Evolutionary conservation across 1,140 invertebrate species (phyloP).

Genomic region (Ips typographus): DNA sequence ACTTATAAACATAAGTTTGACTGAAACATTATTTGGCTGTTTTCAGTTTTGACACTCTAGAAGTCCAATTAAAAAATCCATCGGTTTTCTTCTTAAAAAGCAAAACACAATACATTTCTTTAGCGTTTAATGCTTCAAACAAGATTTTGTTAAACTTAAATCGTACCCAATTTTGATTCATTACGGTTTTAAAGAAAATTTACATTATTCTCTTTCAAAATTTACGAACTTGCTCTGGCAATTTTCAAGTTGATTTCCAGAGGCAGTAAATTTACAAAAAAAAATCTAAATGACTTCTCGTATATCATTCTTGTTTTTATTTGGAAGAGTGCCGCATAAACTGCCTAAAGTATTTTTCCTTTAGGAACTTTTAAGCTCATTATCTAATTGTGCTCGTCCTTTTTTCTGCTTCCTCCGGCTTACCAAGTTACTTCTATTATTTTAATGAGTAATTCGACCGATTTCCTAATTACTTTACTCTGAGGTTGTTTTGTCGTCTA

Average conservation of each 20-base stretch:
- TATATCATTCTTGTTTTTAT: slow-evolving; percentile 23
- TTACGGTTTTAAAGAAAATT: too few species aligned
- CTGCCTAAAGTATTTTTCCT: slow-evolving; percentile 21
- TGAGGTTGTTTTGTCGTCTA: slow-evolving; percentile 19
- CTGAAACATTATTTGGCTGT: too few species aligned
- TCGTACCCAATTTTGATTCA: too few species aligned
- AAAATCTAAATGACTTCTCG: slow-evolving; percentile 9
- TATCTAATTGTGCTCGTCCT: slow-evolving; percentile 25
- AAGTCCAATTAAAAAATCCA: too few species aligned
- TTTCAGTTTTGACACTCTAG: too few species aligned
- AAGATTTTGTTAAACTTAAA: too few species aligned
- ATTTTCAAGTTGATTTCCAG: not conserved
- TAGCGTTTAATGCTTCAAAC: too few species aligned
- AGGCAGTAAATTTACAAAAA: not conserved
- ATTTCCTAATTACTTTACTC: slow-evolving; percentile 28
- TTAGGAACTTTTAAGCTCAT: slow-evolving; percentile 30
- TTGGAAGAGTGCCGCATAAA: slow-evolving; percentile 23
- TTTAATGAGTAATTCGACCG: slow-evolving; percentile 29
- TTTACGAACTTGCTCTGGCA: not conserved
- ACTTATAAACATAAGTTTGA: too few species aligned
- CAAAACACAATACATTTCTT: too few species aligned
- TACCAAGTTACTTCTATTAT: slow-evolving; percentile 26
- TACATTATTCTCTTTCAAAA: too few species aligned
- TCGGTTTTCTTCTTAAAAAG: too few species aligned
- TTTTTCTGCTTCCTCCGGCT: slow-evolving; percentile 13